phyloP scores from a whole-genome alignment of 1,140 invertebrate genomes.

The Drosophila paulistorum region DNA sequence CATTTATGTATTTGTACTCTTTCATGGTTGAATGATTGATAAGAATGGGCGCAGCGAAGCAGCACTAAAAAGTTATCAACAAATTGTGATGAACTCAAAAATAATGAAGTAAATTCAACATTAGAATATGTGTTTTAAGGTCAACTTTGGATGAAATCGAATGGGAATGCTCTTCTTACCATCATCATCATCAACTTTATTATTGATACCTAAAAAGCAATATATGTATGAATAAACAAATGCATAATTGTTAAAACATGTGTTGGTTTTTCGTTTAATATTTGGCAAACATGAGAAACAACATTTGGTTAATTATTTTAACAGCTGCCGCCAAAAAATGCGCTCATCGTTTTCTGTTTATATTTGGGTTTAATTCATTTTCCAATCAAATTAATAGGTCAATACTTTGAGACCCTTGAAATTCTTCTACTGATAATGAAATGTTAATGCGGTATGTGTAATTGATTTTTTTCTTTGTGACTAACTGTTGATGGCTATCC shows the following conservation, averaged over 20 bases:
- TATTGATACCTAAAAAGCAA: background rate
- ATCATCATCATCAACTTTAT: background rate
- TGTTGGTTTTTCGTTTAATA: slow-evolving; percentile 33
- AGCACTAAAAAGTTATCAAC: background rate
- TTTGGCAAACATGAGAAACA: slow-evolving; percentile 27
- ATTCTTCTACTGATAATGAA: too few relatives aligned
- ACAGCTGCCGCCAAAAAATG: slow-evolving; percentile 41
- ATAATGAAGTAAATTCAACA: background rate
- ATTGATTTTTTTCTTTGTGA: too few relatives aligned
- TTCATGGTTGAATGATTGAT: slow-evolving; percentile 6
- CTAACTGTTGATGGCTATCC: too few relatives aligned
- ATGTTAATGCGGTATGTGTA: too few relatives aligned
- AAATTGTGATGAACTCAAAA: background rate
- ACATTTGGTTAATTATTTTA: slow-evolving; percentile 53
- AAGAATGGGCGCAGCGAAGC: background rate
- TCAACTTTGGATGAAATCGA: background rate
- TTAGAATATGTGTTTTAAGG: background rate
- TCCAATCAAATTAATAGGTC: too few relatives aligned
- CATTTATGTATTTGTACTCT: background rate
- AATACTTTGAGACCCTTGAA: too few relatives aligned
- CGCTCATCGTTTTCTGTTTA: background rate
- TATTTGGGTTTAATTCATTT: background rate
- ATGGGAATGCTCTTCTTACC: background rate
- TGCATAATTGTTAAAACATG: slow-evolving; percentile 5
- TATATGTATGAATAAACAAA: too few relatives aligned